Evolutionary conservation across 2,797 vertebrate species (phyloP).

Genomic region (Mastacembelus armatus): DNA sequence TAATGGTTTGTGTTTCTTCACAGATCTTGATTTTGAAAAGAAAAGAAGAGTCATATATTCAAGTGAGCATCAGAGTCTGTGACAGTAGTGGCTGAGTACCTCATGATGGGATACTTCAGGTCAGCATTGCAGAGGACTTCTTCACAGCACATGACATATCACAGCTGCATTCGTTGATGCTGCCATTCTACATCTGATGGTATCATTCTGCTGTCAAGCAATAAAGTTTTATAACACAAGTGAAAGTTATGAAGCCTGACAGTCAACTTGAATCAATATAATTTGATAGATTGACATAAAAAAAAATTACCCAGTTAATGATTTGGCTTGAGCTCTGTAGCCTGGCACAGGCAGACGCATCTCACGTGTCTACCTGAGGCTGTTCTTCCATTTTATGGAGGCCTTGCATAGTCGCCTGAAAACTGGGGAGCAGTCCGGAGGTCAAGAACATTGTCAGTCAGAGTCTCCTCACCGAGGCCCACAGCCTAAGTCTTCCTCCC

Average conservation of each 20-base stretch:
- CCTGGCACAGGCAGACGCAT: constrained; percentile 72
- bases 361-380: constrained; percentile 73
- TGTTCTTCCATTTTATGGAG: constrained; percentile 83
- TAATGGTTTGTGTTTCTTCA: constrained; percentile 56
- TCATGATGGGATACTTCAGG: constrained; percentile 63
- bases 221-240: constrained; percentile 29
- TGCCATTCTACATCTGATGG: constrained; percentile 49
- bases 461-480: constrained; percentile 67
- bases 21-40: constrained; percentile 64
- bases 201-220: constrained; percentile 37
- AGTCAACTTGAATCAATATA: constrained; percentile 28
- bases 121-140: constrained; percentile 52
- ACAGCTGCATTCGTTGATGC: constrained; percentile 38
- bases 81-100: constrained; percentile 40
- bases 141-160: constrained; percentile 38
- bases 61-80: constrained; percentile 28
- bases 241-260: constrained; percentile 42
- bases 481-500: constrained; percentile 60
- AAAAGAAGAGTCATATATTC: constrained; percentile 39
- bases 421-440: constrained; percentile 83
- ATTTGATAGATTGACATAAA: constrained; percentile 20
- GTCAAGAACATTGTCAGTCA: constrained; percentile 74
- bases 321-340: constrained; percentile 63
- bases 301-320: constrained; percentile 61
- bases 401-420: constrained; percentile 77